phyloP scores from a whole-genome alignment of 2,797 vertebrate genomes.

The Neosalanx taihuensis region DNA sequence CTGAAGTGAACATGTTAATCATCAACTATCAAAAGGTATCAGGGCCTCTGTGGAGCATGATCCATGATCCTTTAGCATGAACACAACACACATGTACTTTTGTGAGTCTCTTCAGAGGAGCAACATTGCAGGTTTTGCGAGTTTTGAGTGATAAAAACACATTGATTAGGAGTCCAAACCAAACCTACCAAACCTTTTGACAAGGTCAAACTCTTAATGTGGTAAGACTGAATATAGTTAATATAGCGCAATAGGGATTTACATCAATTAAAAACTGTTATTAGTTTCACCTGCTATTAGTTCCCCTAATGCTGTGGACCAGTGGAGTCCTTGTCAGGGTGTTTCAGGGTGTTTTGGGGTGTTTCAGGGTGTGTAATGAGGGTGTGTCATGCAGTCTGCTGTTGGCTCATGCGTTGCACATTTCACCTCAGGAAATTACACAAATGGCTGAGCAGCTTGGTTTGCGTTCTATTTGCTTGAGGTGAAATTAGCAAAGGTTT shows the following conservation, averaged over 20 bases:
- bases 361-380: too few species aligned
- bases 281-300: background rate
- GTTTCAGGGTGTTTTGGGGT: background rate
- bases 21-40: background rate
- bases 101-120: constrained; percentile 34
- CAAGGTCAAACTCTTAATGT: constrained; percentile 23
- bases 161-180: constrained; percentile 29
- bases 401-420: background rate
- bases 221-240: background rate
- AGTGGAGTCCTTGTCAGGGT: background rate
- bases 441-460: background rate
- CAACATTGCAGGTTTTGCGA: constrained; percentile 24
- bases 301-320: too few species aligned
- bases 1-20: constrained; percentile 30
- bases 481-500: constrained; percentile 9
- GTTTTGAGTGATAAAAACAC: constrained; percentile 21
- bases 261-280: background rate
- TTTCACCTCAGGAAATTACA: background rate
- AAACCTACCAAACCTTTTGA: constrained; percentile 37
- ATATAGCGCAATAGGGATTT: background rate
- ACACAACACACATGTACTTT: constrained; percentile 13
- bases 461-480: background rate
- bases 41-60: background rate
- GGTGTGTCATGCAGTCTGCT: too few species aligned
- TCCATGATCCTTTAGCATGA: background rate